These are phyloP conservation scores for Epizoanthus stellaris DNA, from an alignment of 92 coral and sea anemone species.

Conservation along the genomic window DNA sequence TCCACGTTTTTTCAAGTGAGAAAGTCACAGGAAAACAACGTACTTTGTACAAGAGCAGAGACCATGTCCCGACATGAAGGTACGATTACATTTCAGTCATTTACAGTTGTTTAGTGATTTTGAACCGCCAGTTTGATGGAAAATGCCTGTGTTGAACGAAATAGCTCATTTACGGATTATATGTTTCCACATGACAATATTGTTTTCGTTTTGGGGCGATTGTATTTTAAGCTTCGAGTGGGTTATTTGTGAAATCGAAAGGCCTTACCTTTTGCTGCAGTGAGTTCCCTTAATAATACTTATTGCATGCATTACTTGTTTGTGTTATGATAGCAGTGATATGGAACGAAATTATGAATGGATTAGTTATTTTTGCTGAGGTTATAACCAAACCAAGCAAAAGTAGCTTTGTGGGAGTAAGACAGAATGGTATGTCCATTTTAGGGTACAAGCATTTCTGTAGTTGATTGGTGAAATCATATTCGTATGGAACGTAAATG, in stretches of 20 bases:
- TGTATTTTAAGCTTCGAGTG: not conserved
- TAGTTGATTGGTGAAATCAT: too few relatives aligned
- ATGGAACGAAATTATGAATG: not conserved
- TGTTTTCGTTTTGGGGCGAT: not conserved
- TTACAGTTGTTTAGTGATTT: not conserved
- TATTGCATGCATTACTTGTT: not conserved
- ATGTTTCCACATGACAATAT: not conserved
- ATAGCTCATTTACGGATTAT: not conserved
- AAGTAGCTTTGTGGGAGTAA: too few relatives aligned
- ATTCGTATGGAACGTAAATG: too few relatives aligned
- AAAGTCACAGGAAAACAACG: slow-evolving; percentile 12
- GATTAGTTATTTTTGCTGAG: too few relatives aligned
- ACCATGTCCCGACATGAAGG: slow-evolving; percentile 99
- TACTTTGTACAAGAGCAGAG: slow-evolving; percentile 42
- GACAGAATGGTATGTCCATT: too few relatives aligned
- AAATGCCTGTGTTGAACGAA: not conserved
- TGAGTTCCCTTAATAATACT: too few relatives aligned
- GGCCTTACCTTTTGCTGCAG: not conserved
- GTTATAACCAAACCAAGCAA: too few relatives aligned
- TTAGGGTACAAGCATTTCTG: too few relatives aligned
- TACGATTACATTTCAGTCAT: slow-evolving; percentile 51
- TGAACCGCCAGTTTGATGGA: slow-evolving; percentile 3
- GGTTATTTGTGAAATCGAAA: slow-evolving; percentile 1
- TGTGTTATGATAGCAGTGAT: not conserved
- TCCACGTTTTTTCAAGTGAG: not conserved